These are phyloP conservation scores for Meiosimyza decipiens DNA, from an alignment of 2,888 invertebrate species.

Conservation along the genomic window DNA sequence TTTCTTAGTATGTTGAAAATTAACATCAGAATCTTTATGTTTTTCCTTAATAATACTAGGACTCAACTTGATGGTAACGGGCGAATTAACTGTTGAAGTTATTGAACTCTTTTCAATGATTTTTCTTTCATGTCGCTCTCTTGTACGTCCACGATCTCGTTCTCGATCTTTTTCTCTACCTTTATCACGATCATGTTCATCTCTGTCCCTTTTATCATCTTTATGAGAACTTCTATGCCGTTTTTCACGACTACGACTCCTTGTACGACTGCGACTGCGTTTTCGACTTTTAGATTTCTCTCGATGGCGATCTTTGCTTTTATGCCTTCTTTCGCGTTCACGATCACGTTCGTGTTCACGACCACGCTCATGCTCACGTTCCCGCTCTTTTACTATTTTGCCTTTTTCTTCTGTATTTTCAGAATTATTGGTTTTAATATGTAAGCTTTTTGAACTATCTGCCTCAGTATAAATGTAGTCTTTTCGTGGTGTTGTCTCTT, in stretches of 20 bases:
- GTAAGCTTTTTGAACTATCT: constrained; percentile 29
- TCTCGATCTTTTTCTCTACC: constrained; percentile 45
- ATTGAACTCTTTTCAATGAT: constrained; percentile 42
- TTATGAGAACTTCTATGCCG: constrained; percentile 54
- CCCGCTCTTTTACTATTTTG: constrained; percentile 47
- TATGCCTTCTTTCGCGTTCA: constrained; percentile 55
- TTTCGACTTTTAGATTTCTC: constrained; percentile 51
- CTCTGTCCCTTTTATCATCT: constrained; percentile 51
- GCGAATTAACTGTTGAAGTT: background rate
- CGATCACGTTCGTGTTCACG: constrained; percentile 46
- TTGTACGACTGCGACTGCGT: constrained; percentile 59
- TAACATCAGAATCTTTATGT: constrained; percentile 34
- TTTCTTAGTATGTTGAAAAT: constrained; percentile 1
- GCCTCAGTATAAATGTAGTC: constrained; percentile 35
- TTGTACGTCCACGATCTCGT: constrained; percentile 42
- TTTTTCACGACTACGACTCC: constrained; percentile 60
- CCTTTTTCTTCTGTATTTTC: constrained; percentile 43
- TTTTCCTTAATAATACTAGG: constrained; percentile 31
- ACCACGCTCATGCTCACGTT: constrained; percentile 50
- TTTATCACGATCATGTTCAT: constrained; percentile 47
- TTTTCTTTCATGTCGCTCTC: constrained; percentile 46
- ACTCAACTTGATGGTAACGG: background rate
- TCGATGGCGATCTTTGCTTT: constrained; percentile 58
- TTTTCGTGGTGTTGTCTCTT: constrained; percentile 32
- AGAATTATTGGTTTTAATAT: background rate